These are phyloP conservation scores for Myodes glareolus DNA, from an alignment of 2,113 vertebrate genomes.

Conservation along the genomic window DNA sequence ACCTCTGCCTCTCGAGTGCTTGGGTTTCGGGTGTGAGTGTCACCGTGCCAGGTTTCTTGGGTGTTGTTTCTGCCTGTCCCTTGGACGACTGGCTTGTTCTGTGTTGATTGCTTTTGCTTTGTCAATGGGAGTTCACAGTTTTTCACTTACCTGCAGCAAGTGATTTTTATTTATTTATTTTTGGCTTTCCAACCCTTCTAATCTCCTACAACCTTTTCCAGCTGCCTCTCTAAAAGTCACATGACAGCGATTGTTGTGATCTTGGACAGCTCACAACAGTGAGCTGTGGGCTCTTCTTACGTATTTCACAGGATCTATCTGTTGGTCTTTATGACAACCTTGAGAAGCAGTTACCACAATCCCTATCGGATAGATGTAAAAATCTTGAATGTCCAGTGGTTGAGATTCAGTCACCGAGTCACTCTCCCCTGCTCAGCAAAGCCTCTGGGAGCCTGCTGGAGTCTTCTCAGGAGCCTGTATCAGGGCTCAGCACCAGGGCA, in stretches of 20 bases:
- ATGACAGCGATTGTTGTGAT: neutral
- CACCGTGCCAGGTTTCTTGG: neutral
- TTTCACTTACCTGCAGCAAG: neutral
- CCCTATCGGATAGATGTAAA: neutral
- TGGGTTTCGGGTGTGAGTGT: neutral
- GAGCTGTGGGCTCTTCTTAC: neutral
- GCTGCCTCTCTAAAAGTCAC: neutral
- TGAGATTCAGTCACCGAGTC: neutral
- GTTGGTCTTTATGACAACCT: neutral
- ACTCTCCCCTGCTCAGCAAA: neutral
- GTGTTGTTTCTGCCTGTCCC: neutral
- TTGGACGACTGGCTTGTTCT: neutral
- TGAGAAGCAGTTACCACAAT: neutral
- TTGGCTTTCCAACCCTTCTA: neutral
- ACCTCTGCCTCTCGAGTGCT: neutral
- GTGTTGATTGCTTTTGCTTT: neutral
- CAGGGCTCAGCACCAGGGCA: neutral
- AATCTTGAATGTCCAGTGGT: accelerated
- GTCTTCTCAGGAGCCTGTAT: neutral
- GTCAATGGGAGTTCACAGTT: neutral
- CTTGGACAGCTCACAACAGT: neutral
- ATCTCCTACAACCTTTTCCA: neutral
- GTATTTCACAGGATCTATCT: neutral
- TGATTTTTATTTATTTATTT: neutral
- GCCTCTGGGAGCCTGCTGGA: neutral